Conservation (phyloP, 2,888 invertebrate species). For the Hyalella azteca region DNA sequence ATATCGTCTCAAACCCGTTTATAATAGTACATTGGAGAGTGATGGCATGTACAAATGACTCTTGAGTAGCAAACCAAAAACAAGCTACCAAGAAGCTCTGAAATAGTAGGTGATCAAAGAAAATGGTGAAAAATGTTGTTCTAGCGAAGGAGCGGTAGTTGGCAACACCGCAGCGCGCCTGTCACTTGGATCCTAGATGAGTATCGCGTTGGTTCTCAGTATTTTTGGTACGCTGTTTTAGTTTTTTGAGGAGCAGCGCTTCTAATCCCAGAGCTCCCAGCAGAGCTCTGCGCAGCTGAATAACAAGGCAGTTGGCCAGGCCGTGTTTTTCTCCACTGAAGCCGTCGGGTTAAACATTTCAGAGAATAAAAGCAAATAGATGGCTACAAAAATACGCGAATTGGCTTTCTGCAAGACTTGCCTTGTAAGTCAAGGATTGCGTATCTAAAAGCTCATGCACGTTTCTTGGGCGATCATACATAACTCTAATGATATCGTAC, state of each 20-base stretch:
- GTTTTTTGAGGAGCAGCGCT: conserved; percentile 30
- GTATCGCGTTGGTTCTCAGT: conserved; percentile 36
- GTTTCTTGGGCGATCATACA: too few species aligned
- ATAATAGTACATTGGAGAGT: conserved; percentile 27
- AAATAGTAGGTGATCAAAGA: conserved; percentile 19
- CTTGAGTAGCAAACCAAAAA: conserved; percentile 28
- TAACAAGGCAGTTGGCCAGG: conserved; percentile 20
- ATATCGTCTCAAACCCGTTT: conserved; percentile 30
- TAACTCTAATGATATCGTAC: too few species aligned
- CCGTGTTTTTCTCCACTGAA: conserved; percentile 3
- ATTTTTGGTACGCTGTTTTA: conserved; percentile 33
- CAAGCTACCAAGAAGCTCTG: conserved; percentile 6
- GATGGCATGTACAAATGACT: conserved; percentile 36
- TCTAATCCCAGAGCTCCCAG: conserved; percentile 28
- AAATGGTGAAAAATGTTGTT: conserved; percentile 24
- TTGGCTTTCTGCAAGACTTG: neutral
- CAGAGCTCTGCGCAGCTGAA: conserved; percentile 28
- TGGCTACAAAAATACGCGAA: neutral
- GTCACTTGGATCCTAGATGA: conserved; percentile 36
- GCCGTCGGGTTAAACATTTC: conserved; percentile 5
- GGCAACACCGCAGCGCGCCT: conserved; percentile 37
- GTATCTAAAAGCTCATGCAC: neutral
- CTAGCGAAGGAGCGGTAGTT: conserved; percentile 24
- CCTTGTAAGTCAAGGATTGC: neutral
- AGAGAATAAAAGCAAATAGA: neutral